Evolutionary conservation across 2,113 vertebrate species (phyloP).

Genomic region (Psilopsiagon aurifrons): DNA sequence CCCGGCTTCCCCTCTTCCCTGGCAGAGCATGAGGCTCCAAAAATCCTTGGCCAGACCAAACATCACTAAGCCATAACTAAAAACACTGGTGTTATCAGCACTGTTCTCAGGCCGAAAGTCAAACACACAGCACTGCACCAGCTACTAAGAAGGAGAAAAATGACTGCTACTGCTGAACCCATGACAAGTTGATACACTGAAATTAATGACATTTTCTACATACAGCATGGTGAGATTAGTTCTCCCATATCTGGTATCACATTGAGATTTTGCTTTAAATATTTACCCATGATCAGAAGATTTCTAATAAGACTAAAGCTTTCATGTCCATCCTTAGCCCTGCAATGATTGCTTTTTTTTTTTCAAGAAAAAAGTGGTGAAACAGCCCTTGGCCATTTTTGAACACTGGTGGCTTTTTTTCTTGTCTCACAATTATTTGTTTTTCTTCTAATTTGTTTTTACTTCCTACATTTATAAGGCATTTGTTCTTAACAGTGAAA

Average conservation of each 20-base stretch:
- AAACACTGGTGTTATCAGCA: too few species aligned
- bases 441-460: neutral
- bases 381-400: neutral
- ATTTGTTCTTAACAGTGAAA: neutral
- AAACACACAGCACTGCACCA: too few species aligned
- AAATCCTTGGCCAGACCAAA: too few species aligned
- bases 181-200: neutral
- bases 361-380: neutral
- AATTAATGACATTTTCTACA: neutral
- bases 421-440: neutral
- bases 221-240: neutral
- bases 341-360: accelerated
- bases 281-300: neutral
- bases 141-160: too few species aligned
- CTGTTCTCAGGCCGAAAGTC: too few species aligned
- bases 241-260: neutral
- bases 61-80: too few species aligned
- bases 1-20: too few species aligned
- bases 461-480: neutral
- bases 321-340: neutral
- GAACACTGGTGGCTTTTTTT: accelerated
- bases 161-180: too few species aligned
- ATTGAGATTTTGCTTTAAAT: neutral
- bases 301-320: neutral
- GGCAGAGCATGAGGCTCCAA: too few species aligned